Percentiles rank a stretch among this genome's conserved stretches.
Conservation (phyloP, 2,797 vertebrate genomes). For the Hydrolagus colliei region DNA sequence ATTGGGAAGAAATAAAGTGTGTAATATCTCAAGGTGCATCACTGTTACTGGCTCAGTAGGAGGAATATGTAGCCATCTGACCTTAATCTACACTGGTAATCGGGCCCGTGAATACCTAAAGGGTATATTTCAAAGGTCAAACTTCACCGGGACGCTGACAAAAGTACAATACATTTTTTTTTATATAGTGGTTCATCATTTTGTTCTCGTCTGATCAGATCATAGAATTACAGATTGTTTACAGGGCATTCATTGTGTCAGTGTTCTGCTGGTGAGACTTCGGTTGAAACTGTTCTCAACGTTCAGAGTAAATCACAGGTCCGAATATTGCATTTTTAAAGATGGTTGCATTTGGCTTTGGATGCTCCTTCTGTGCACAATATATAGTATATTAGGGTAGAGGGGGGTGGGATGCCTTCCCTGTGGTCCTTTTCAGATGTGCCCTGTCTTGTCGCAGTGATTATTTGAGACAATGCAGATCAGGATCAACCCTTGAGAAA, state of each 20-base stretch:
- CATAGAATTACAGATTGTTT: too few species aligned
- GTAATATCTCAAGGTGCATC: constrained; percentile 56
- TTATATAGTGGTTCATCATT: background rate
- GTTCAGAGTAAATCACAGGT: too few species aligned
- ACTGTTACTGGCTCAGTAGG: constrained; percentile 41
- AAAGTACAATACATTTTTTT: background rate
- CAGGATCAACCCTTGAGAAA: background rate
- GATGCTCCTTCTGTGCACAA: too few species aligned
- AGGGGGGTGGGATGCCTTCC: too few species aligned
- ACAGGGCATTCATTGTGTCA: too few species aligned
- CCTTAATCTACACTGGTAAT: constrained; percentile 17
- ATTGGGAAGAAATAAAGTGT: constrained; percentile 65
- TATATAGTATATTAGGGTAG: too few species aligned
- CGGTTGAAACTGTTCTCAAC: background rate
- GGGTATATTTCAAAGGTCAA: background rate
- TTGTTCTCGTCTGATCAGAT: too few species aligned
- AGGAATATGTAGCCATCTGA: constrained; percentile 45
- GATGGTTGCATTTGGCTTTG: too few species aligned
- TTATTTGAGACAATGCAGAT: background rate
- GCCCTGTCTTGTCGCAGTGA: background rate
- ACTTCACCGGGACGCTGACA: background rate
- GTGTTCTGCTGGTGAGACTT: too few species aligned
- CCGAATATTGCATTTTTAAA: too few species aligned
- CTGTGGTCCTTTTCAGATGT: background rate
- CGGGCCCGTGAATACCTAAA: background rate